Percentiles rank a stretch among this genome's conserved stretches.
Conservation (phyloP, 2,113 vertebrate genomes). For the Syrrhaptes paradoxus region DNA sequence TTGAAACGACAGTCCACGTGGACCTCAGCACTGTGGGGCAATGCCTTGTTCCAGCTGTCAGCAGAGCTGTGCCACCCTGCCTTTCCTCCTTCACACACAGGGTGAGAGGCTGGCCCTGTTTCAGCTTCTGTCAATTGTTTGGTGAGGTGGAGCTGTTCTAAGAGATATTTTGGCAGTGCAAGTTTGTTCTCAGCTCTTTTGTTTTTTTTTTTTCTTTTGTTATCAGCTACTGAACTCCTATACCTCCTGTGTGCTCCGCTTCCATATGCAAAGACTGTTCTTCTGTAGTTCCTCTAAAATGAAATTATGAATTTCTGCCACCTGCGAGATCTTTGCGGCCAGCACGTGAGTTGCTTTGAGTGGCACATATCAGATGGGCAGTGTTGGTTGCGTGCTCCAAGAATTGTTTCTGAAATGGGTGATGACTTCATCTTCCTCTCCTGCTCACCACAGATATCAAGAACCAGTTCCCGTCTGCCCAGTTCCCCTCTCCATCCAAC, state of each 20-base stretch:
- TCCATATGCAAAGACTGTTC: neutral
- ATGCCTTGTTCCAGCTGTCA: neutral
- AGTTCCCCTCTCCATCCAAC: neutral
- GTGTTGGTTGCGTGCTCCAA: neutral
- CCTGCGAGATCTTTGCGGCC: neutral
- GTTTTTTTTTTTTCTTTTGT: neutral
- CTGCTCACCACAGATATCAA: neutral
- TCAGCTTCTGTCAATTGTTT: conserved; percentile 20
- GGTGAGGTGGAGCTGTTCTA: neutral
- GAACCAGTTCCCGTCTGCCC: conserved; percentile 3
- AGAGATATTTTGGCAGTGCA: neutral
- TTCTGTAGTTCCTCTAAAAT: neutral
- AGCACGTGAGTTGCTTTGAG: neutral
- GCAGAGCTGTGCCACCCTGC: neutral
- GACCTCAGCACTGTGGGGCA: neutral
- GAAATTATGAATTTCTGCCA: neutral
- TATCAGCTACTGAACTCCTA: neutral
- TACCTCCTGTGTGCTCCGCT: neutral
- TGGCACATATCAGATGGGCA: rapidly evolving
- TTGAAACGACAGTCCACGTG: rapidly evolving
- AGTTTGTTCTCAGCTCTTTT: conserved; percentile 13
- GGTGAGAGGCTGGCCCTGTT: neutral
- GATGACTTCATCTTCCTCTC: conserved; percentile 38
- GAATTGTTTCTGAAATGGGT: neutral
- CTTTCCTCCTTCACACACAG: neutral